A percentile compares a stretch with the other conserved stretches of the same genome.
These are phyloP conservation scores for Sanderia malayensis DNA, from an alignment of 30 jellyfish, hydroid and myxozoan species.

Conservation along the genomic window DNA sequence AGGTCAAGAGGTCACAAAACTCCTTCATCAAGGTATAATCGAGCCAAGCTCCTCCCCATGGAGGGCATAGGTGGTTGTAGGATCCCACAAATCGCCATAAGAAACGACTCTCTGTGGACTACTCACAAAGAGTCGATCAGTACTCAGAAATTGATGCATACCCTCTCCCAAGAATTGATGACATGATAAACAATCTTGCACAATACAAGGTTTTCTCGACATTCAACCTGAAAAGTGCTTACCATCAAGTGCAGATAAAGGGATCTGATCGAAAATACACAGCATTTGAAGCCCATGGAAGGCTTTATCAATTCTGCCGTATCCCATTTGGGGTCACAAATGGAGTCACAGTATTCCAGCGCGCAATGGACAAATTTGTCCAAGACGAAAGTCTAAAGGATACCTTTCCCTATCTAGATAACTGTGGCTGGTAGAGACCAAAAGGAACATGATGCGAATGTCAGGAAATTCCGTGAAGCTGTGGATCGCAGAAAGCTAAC, in stretches of 20 bases:
- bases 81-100: slow-evolving; percentile 42
- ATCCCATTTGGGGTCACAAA: slow-evolving; percentile 58
- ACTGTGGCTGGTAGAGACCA: slow-evolving; percentile 43
- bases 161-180: slow-evolving; percentile 65
- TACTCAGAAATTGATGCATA: slow-evolving; percentile 63
- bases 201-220: slow-evolving; percentile 44
- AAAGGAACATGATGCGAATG: slow-evolving; percentile 32
- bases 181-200: slow-evolving; percentile 45
- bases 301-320: slow-evolving; percentile 37
- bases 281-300: slow-evolving; percentile 75
- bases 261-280: slow-evolving; percentile 59
- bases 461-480: slow-evolving; percentile 11
- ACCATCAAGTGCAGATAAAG: slow-evolving; percentile 52
- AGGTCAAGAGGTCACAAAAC: slow-evolving; percentile 19
- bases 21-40: slow-evolving; percentile 43
- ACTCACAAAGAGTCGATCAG: slow-evolving; percentile 50
- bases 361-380: slow-evolving; percentile 6
- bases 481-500: slow-evolving; percentile 14
- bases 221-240: slow-evolving; percentile 66
- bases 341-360: slow-evolving; percentile 25
- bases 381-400: not conserved
- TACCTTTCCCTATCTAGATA: slow-evolving; percentile 52
- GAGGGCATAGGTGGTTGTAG: slow-evolving; percentile 59
- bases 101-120: slow-evolving; percentile 48
- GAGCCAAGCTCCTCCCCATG: slow-evolving; percentile 52